These are phyloP conservation scores for Petrosia ficiformis DNA, from an alignment of 37 sponge, comb jelly and placozoan species.

Conservation along the genomic window DNA sequence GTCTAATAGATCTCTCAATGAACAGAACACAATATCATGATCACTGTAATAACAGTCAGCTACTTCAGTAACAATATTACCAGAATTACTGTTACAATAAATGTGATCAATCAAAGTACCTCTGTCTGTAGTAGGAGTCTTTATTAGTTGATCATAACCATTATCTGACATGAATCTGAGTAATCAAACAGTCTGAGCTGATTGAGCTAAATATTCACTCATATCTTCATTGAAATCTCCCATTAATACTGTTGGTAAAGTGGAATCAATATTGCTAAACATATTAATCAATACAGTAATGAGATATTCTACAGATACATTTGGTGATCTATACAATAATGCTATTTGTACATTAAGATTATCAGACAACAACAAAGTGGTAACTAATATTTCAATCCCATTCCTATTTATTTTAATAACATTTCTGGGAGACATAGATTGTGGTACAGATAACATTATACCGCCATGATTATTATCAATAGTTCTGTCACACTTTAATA, in stretches of 20 bases:
- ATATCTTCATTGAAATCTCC: constrained; percentile 36
- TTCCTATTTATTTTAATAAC: background rate
- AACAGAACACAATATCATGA: constrained; percentile 20
- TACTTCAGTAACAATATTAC: background rate
- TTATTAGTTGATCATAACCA: constrained; percentile 11
- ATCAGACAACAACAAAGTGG: background rate
- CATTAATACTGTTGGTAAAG: constrained; percentile 7
- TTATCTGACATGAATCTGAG: background rate
- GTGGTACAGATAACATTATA: constrained; percentile 3
- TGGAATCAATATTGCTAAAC: background rate
- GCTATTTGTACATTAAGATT: constrained; percentile 2
- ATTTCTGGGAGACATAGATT: background rate
- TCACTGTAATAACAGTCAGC: constrained; percentile 22
- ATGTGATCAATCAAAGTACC: constrained; percentile 27
- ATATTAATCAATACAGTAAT: background rate
- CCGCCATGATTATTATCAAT: constrained; percentile 15
- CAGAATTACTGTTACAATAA: background rate
- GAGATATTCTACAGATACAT: background rate
- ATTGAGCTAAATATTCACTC: background rate
- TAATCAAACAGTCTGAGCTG: background rate
- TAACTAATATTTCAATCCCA: constrained; percentile 19
- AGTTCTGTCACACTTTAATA: constrained; percentile 25
- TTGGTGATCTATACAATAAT: constrained; percentile 32
- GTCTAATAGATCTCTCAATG: background rate
- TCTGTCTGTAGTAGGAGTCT: constrained; percentile 8